phyloP scores from a whole-genome alignment of 2,113 vertebrate species.

The Cyphomyrus plagiostoma region DNA sequence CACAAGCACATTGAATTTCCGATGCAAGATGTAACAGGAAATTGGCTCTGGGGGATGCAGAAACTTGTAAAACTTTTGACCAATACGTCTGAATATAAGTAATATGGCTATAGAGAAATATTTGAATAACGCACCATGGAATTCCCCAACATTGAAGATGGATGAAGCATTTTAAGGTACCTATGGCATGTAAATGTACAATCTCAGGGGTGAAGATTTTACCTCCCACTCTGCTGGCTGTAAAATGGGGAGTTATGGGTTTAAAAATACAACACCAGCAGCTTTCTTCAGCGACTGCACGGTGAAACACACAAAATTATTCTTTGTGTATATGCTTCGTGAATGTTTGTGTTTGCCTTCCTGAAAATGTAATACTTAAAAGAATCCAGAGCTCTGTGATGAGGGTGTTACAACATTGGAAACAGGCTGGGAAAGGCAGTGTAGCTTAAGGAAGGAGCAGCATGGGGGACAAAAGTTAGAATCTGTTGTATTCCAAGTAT shows the following conservation, averaged over 20 bases:
- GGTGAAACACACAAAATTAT: background rate
- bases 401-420: background rate
- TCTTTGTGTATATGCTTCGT: background rate
- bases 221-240: background rate
- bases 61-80: constrained; percentile 12
- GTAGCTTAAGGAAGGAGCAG: constrained; percentile 44
- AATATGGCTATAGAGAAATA: constrained; percentile 1
- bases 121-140: background rate
- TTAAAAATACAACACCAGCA: background rate
- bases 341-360: background rate
- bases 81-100: background rate
- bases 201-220: background rate
- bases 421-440: constrained; percentile 13
- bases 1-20: constrained; percentile 5
- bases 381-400: background rate
- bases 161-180: background rate
- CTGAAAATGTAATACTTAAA: background rate
- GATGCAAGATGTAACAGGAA: background rate
- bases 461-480: constrained; percentile 12
- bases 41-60: background rate
- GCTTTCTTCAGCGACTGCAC: background rate
- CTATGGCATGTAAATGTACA: background rate
- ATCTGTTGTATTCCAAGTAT: constrained; percentile 42
- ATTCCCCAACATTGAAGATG: background rate
- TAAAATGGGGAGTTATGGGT: background rate